Percentiles rank a stretch among this genome's conserved stretches.
Evolutionary conservation across 1,140 invertebrate species (phyloP).

Genomic region (Tetranychus urticae): DNA sequence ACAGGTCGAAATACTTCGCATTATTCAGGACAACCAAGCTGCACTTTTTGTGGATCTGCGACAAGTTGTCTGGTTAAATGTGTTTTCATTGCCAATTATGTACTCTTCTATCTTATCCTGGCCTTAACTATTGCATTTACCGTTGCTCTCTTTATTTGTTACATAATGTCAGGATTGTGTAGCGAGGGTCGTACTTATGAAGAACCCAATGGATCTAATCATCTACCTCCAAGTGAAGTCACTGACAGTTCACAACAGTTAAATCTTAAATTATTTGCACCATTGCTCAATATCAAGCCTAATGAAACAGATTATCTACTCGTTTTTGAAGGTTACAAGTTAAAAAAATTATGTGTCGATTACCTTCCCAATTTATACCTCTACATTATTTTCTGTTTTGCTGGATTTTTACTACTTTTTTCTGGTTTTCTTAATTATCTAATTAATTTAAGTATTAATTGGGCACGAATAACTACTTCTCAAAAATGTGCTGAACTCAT

Average conservation of each 20-base stretch:
- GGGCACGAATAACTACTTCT: conserved; percentile 3
- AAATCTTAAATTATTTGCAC: conserved; percentile 7
- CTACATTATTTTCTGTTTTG: conserved; percentile 2
- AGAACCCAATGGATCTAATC: neutral
- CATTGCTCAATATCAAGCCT: conserved; percentile 1
- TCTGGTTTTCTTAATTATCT: conserved; percentile 5
- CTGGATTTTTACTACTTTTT: neutral
- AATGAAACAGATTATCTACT: conserved; percentile 8
- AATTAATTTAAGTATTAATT: conserved; percentile 8
- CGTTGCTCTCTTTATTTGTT: conserved; percentile 4
- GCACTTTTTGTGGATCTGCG: neutral
- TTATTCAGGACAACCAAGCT: neutral
- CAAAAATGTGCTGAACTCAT: conserved; percentile 8
- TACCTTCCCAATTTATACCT: conserved; percentile 4
- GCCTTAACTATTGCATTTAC: conserved; percentile 1
- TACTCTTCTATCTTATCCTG: conserved; percentile 2
- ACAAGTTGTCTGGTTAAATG: conserved; percentile 1
- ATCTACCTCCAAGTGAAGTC: neutral
- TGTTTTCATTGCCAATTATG: conserved; percentile 6
- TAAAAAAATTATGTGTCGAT: conserved; percentile 10
- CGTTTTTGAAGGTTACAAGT: conserved; percentile 7
- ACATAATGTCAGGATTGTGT: conserved; percentile 6
- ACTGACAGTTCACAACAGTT: conserved; percentile 4
- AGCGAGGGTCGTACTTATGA: neutral
- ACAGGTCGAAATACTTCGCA: neutral